These are phyloP conservation scores for Diadema setosum DNA, from an alignment of 35 echinoderm and acorn worm species.

Conservation along the genomic window DNA sequence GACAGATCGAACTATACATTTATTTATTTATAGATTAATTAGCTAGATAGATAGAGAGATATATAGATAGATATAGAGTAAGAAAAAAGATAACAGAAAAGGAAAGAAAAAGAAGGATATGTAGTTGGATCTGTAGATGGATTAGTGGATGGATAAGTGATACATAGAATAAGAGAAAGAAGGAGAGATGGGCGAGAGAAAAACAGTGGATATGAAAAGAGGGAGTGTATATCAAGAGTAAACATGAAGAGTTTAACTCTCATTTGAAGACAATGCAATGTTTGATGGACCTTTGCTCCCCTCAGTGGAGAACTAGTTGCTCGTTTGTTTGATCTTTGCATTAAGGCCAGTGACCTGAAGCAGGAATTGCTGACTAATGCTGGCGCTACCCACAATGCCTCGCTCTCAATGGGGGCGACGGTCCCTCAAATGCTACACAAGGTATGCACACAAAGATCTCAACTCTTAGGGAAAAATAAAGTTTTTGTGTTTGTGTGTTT, in stretches of 20 bases:
- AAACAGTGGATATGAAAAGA: no score
- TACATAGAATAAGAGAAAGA: no score
- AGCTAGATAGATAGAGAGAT: background rate
- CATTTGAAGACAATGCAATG: no score
- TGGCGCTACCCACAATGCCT: conserved; percentile 28
- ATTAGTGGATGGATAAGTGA: no score
- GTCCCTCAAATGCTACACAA: conserved; percentile 42
- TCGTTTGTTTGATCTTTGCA: background rate
- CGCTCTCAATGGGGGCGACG: background rate
- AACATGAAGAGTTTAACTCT: no score
- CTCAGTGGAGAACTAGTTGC: no score
- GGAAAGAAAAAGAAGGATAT: background rate
- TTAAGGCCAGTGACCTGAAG: conserved; percentile 76
- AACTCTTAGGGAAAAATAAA: background rate
- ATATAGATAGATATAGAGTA: background rate
- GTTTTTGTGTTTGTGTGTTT: background rate
- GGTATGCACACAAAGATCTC: background rate
- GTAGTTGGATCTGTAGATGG: no score
- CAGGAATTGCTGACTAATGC: conserved; percentile 55
- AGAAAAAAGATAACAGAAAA: background rate
- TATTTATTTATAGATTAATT: background rate
- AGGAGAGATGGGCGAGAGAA: no score
- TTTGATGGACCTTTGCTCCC: no score
- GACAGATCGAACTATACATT: background rate
- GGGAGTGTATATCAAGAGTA: no score